Evolutionary conservation across 2,888 invertebrate species (phyloP), one percentile per base, ranked within the genome.

Genomic region (Chromoteleia sp.): DNA sequence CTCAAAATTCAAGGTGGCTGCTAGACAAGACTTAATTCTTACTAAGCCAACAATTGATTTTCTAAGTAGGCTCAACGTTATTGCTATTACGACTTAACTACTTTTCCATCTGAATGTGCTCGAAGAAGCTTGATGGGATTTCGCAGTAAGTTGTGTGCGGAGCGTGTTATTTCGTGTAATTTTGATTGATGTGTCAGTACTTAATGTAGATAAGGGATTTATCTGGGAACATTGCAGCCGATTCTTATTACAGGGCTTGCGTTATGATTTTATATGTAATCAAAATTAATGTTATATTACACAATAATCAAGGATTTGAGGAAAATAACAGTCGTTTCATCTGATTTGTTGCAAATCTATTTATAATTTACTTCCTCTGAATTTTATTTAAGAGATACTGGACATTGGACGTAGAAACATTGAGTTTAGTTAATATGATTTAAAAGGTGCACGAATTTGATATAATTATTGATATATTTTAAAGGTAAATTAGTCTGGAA

Each of bases 1-100:
- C 79, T 79, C 39, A 65, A 79, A 79, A 65, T 79, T 73, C 65
- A 79, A 74, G 43, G 73, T 73, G 79, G 61, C 67, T 65, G 65
- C 73, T 79, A 73, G 78, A 79, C 79, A 67, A 79, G 61, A 79
- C 67, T 73, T 68, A 67, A 79, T 73, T 48, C 25, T 59, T 61
- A 61, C 79, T 73, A 79, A 79, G 79, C 79, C 79, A 73, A 68
- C 48, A 54, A 67, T 73, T 59, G 59, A 61, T 59, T 79, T 17
- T 73, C 73, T 74, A 79, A 67, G 30, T 61, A 79, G 74, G 79
- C 79, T 74, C 74, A 68, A 61, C 68, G 25, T 67, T 58, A 70
- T 73, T 67, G 79, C 79, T 59, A 25, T 65, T 54, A 73, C 41
- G 52, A 61, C 36, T 68, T 43, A 68, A 74, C 74, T 74, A 74